Evolutionary conservation across 2,113 vertebrate genomes (phyloP), one percentile per base, ranked within the genome.

Genomic region (Echinops telfairi): DNA sequence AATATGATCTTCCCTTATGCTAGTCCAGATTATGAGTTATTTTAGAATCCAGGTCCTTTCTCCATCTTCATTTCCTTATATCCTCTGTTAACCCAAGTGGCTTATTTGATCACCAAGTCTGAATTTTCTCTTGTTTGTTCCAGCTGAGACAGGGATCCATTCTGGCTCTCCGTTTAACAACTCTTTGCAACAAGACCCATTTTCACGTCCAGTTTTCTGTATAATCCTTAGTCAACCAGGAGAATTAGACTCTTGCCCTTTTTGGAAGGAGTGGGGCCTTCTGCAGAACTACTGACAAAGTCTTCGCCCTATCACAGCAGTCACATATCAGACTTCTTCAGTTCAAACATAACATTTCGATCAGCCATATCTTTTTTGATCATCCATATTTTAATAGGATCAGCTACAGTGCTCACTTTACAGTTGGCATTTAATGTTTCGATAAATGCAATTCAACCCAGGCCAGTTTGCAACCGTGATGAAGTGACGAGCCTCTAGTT

Each of bases 301-400:
- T 83, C 83, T 82, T 89, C 27, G 22, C 17, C 80, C 38, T 70
- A 15, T 38, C 38, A 38, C 88, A 88, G 0, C 25, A 57, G 53
- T 43, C 9, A 14, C 77, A 57, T 88, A 29, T 92, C 81, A 86
- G 58, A 0, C 12, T 53, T 57, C 40, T 70, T 92, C 88, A 78
- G n/a, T 83, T 91, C 66, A 83, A 88, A 87, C 36, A n/a, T 27
- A 71, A 70, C 14, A 86, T 89, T 15, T 91, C 76, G 53, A 38
- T 92, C 40, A 40, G 3, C 40, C 40, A 40, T 40, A 40, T 40
- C 3, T 40, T 40, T 40, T 40, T 40, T 40, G 40, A 40, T 40
- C 3, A 83, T 85, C 68, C 47, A 14, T 80, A 10, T 71, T 88
- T 95, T 83, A 90, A 33, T 77, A 77, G 17, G 6, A 64, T 16